phyloP scores from a whole-genome alignment of 2,888 invertebrate genomes.

The Buathra laborator region DNA sequence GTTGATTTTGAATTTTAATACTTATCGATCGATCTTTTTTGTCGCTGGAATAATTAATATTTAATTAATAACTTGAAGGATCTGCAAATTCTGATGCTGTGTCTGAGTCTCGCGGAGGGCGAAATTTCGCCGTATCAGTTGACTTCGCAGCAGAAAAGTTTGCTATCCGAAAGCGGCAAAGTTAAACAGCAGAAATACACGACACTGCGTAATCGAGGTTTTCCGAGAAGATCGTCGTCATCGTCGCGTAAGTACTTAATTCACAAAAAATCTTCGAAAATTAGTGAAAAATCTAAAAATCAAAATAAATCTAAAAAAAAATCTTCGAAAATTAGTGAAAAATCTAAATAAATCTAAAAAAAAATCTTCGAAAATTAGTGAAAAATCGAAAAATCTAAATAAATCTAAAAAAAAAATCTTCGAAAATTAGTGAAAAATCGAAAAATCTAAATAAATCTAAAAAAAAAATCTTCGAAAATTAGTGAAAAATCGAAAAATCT shows the following conservation, averaged over 20 bases:
- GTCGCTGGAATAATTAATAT: too few species aligned
- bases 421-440: constrained; percentile 22
- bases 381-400: too few species aligned
- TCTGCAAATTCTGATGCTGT: constrained; percentile 88
- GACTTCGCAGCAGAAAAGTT: constrained; percentile 88
- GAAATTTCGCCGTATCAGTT: constrained; percentile 88
- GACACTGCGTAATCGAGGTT: constrained; percentile 75
- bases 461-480: not conserved
- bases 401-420: not conserved
- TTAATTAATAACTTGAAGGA: constrained; percentile 79
- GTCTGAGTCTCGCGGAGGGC: constrained; percentile 89
- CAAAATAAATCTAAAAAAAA: not conserved
- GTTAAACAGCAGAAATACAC: constrained; percentile 73
- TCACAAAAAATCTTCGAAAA: not conserved
- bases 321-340: too few species aligned
- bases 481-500: not conserved
- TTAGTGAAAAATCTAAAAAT: too few species aligned
- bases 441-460: too few species aligned
- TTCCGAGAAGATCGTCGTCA: constrained; percentile 75
- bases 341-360: not conserved
- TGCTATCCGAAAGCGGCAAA: constrained; percentile 83
- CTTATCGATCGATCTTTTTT: too few species aligned
- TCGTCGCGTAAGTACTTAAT: constrained; percentile 70
- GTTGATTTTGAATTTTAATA: too few species aligned
- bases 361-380: too few species aligned